These are phyloP conservation scores for Eupsilia transversa DNA, from an alignment of 2,888 invertebrate genomes.

Conservation along the genomic window DNA sequence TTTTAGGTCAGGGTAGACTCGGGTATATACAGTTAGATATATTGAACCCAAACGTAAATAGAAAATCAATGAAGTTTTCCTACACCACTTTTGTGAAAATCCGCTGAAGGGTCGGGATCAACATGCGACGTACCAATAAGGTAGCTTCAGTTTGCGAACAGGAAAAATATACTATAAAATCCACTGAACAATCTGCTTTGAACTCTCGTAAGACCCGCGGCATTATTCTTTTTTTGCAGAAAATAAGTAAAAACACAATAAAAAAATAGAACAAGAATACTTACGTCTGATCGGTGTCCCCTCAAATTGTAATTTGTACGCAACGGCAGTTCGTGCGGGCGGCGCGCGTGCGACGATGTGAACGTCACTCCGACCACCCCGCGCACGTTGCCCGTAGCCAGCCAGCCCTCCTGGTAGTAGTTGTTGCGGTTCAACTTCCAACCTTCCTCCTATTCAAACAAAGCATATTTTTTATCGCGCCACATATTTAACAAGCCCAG, in stretches of 20 bases:
- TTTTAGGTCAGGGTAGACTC: slow-evolving; percentile 49
- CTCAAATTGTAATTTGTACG: slow-evolving; percentile 99
- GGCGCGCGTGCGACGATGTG: slow-evolving; percentile 97
- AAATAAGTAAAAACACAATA: neutral
- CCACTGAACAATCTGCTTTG: slow-evolving; percentile 17
- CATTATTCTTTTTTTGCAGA: neutral
- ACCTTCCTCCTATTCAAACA: slow-evolving; percentile 94
- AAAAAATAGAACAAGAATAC: slow-evolving; percentile 67
- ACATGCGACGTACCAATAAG: slow-evolving; percentile 14
- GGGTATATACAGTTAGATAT: slow-evolving; percentile 19
- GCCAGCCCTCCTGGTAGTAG: slow-evolving; percentile 99
- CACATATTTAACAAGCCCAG: slow-evolving; percentile 33
- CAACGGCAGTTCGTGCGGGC: slow-evolving; percentile 95
- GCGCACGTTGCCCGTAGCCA: slow-evolving; percentile 98
- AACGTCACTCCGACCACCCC: slow-evolving; percentile 99
- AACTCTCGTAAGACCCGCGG: neutral
- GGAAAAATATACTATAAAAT: slow-evolving; percentile 20
- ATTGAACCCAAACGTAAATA: slow-evolving; percentile 50
- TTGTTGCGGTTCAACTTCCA: slow-evolving; percentile 98
- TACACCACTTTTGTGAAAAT: slow-evolving; percentile 17
- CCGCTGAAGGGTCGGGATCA: slow-evolving; percentile 19
- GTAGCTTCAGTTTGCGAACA: slow-evolving; percentile 10
- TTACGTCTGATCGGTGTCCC: slow-evolving; percentile 98
- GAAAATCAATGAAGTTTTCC: slow-evolving; percentile 45
- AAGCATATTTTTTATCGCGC: slow-evolving; percentile 40